phyloP scores from a whole-genome alignment of 2,797 vertebrate species.

The Morus bassanus region DNA sequence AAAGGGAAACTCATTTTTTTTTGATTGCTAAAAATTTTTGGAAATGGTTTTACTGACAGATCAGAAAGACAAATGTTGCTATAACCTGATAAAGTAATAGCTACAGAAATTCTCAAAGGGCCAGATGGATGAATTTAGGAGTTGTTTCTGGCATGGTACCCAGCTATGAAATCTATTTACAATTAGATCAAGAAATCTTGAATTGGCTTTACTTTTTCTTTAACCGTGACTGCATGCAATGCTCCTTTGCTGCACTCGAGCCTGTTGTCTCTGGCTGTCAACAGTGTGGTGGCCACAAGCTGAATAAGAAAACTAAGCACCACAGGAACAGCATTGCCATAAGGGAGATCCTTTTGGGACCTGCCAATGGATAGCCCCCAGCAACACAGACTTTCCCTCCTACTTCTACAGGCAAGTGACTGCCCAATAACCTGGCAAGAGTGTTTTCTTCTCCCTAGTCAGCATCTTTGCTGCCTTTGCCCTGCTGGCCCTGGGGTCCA shows the following conservation, averaged over 20 bases:
- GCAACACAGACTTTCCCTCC: constrained; percentile 72
- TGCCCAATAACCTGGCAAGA: constrained; percentile 52
- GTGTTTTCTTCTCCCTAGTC: constrained; percentile 80
- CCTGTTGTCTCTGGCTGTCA: background rate
- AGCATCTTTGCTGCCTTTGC: constrained; percentile 74
- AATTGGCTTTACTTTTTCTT: background rate
- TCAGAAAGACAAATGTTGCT: background rate
- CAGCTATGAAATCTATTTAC: background rate
- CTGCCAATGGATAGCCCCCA: background rate
- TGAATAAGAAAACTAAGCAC: background rate
- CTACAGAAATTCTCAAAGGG: background rate
- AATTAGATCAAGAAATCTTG: background rate
- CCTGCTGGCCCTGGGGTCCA: constrained; percentile 74
- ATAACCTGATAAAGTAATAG: background rate
- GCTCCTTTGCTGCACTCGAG: background rate
- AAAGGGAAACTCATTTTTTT: background rate
- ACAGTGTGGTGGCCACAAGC: background rate
- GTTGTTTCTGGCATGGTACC: background rate
- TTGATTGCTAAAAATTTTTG: background rate
- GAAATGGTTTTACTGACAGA: background rate
- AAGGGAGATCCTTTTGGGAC: background rate
- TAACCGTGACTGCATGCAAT: background rate
- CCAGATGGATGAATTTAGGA: background rate
- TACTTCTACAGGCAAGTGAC: constrained; percentile 74
- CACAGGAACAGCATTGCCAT: background rate